Evolutionary conservation across 1,140 invertebrate species (phyloP).

Genomic region (Drosophila varians): DNA sequence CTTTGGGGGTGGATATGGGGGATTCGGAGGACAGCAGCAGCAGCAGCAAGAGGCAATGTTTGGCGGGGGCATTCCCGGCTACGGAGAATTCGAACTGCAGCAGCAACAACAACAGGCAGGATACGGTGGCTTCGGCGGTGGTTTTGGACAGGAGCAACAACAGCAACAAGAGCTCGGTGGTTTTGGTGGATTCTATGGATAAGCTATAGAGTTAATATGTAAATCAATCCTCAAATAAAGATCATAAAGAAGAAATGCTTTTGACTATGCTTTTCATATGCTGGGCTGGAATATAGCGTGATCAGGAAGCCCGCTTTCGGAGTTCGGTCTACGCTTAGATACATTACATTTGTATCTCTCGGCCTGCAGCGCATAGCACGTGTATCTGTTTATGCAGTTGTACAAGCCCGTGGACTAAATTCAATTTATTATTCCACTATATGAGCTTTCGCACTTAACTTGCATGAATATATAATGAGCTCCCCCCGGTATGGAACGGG

Average conservation of each 20-base stretch:
- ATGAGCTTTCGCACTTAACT: conserved; percentile 80
- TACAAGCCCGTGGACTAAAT: conserved; percentile 54
- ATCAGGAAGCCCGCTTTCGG: too few relatives aligned
- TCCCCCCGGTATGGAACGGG: conserved; percentile 5
- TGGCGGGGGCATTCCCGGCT: too few relatives aligned
- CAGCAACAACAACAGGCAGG: not conserved
- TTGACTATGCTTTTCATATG: too few relatives aligned
- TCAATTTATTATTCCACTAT: conserved; percentile 78
- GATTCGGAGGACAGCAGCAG: not conserved
- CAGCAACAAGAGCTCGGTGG: not conserved
- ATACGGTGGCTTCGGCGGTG: not conserved
- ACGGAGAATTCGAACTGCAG: too few relatives aligned
- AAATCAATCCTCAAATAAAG: not conserved
- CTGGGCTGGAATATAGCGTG: too few relatives aligned
- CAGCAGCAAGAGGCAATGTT: not conserved
- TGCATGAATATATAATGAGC: conserved; percentile 78
- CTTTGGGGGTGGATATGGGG: not conserved
- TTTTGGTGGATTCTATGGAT: not conserved
- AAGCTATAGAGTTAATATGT: not conserved
- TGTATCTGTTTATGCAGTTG: conserved; percentile 64
- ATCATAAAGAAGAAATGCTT: not conserved
- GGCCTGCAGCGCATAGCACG: conserved; percentile 26
- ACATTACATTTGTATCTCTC: conserved; percentile 58
- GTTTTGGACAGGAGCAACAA: not conserved
- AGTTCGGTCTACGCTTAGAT: conserved; percentile 19